Base-by-base conservation (phyloP, 2,797 vertebrate genomes). In the Anabacerthia variegaticeps region DNA sequence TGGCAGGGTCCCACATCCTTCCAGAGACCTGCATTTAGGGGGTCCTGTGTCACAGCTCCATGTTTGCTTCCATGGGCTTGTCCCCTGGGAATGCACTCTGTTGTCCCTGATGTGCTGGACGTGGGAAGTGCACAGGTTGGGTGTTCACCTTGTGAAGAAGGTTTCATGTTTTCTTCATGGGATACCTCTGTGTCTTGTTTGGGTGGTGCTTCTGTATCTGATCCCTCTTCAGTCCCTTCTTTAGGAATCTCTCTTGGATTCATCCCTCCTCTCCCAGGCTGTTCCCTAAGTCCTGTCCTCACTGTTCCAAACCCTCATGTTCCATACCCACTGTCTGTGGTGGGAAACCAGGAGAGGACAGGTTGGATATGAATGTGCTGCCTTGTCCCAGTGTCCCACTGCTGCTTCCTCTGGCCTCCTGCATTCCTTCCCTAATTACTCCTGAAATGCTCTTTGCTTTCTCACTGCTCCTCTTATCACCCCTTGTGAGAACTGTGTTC, bases 1-100 rank as follows among this genome's bases (percentile, higher is more conserved):
- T 0, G 0, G 44, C 23, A 3, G 3, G 11, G 37, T 18, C 27
- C 0, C 1, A 0, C 7, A 1, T 52, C 20, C 30, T 76, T 56
- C 43, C 58, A 56, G 56, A 30, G 36, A 1, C 52, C 43, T 41
- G 54, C 20, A 7, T 8, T 13, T 19, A 0, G 8, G 43, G 43
- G 24, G 16, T 32, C 27, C 71, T 62, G 37, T 39, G 18, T 30
- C 32, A 5, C 34, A 39, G 0, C 39, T 27, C 28, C 2, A 0
- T 12, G 14, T 28, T 76, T 11, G 20, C 49, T 73, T 44, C 61
- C 14, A 0, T 65, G 7, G 3, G 6, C 54, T 58, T 41, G 6
- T 26, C 14, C 34, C 11, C 3, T 21, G 20, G 44, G 24, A 82
- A 39, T 9, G n/a, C 20, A 1, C 61, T 43, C 63, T 8, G 9